Evolutionary conservation across 2,888 invertebrate species (phyloP).

Genomic region (Leptogaster cylindrica): DNA sequence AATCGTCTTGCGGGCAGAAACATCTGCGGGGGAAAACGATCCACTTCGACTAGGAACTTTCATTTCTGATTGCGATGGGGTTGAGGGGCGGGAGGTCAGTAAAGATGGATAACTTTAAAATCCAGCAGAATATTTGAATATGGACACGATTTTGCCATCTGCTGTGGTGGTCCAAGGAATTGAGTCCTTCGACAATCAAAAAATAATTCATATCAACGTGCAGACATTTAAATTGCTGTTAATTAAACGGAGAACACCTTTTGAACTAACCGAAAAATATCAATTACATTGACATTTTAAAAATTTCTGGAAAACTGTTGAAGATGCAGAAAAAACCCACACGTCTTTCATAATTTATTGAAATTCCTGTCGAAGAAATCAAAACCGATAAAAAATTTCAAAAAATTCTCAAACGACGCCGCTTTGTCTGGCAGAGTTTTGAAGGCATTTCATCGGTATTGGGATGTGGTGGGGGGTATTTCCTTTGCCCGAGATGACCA

Average conservation of each 20-base stretch:
- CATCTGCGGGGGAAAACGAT: neutral
- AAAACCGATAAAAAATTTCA: conserved; percentile 33
- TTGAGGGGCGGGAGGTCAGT: too few species aligned
- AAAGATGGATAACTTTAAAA: neutral
- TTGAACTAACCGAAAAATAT: conserved; percentile 30
- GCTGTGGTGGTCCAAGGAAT: neutral
- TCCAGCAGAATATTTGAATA: too few species aligned
- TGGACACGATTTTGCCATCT: neutral
- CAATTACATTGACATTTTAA: conserved; percentile 13
- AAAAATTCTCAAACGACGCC: conserved; percentile 43
- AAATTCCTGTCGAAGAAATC: conserved; percentile 43
- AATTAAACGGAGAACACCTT: conserved; percentile 18
- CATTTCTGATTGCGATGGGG: too few species aligned
- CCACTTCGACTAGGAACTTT: neutral
- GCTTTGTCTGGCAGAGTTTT: conserved; percentile 36
- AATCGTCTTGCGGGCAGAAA: neutral
- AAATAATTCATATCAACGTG: neutral
- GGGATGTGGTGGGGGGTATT: neutral
- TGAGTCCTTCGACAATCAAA: too few species aligned
- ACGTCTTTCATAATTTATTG: conserved; percentile 43
- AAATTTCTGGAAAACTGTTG: neutral
- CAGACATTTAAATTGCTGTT: neutral
- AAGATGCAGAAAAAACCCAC: conserved; percentile 17
- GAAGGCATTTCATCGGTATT: conserved; percentile 1
- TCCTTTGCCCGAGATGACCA: neutral